Evolutionary conservation across 2,113 vertebrate genomes (phyloP).

Genomic region (Chloroceryle aenea): DNA sequence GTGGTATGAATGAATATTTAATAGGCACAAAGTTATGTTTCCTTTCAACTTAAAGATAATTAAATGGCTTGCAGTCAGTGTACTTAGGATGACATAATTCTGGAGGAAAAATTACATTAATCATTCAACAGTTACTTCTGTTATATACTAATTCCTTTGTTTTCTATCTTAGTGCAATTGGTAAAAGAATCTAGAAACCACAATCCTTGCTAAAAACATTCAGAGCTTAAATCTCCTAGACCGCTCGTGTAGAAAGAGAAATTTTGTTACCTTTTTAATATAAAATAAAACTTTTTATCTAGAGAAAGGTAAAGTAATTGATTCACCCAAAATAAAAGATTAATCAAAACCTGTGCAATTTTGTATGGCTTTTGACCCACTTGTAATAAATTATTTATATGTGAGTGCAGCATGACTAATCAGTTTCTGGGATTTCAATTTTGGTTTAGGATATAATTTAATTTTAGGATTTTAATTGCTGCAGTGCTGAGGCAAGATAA

Average conservation of each 20-base stretch:
- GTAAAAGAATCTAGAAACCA: not conserved
- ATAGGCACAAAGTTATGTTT: slow-evolving; percentile 1
- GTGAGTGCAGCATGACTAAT: not conserved
- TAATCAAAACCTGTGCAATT: not conserved
- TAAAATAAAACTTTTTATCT: not conserved
- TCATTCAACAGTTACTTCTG: not conserved
- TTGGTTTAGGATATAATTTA: not conserved
- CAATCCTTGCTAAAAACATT: not conserved
- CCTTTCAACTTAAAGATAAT: slow-evolving; percentile 14
- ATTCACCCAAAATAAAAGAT: not conserved
- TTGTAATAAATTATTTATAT: not conserved
- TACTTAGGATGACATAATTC: not conserved
- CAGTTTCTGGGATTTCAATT: not conserved
- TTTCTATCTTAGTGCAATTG: not conserved
- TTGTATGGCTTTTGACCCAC: not conserved
- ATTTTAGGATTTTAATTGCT: not conserved
- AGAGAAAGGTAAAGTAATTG: not conserved
- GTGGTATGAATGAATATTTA: not conserved
- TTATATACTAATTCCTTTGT: not conserved
- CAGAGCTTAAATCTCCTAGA: not conserved
- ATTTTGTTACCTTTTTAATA: not conserved
- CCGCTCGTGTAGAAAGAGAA: not conserved
- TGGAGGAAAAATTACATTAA: slow-evolving; percentile 20
- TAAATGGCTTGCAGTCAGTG: not conserved
- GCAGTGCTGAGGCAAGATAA: not conserved